Evolutionary conservation across 2,797 vertebrate genomes (phyloP).

Genomic region (Sebastes minor): DNA sequence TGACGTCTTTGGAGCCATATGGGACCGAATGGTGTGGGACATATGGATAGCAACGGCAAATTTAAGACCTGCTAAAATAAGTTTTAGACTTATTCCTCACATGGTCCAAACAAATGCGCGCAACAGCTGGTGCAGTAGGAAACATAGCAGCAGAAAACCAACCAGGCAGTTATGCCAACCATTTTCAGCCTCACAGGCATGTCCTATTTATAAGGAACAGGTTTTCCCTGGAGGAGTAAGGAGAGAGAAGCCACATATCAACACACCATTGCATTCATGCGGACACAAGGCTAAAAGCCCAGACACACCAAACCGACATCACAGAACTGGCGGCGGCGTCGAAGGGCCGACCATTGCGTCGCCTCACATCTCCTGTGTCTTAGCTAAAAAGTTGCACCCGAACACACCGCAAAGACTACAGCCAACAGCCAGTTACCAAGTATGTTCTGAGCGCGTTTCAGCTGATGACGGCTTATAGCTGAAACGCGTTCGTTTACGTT

Average conservation of each 20-base stretch:
- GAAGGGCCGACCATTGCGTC: background rate
- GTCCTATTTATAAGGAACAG: conserved; percentile 62
- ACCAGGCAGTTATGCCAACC: conserved; percentile 45
- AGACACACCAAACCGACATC: background rate
- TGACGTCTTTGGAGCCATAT: conserved; percentile 37
- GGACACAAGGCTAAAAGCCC: background rate
- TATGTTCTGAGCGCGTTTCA: background rate
- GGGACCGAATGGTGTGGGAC: background rate
- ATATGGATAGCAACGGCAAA: conserved; percentile 44
- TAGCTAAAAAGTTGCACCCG: background rate
- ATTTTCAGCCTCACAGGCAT: conserved; percentile 41
- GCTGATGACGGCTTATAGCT: no score
- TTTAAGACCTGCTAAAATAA: conserved; percentile 47
- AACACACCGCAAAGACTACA: background rate
- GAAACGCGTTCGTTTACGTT: no score
- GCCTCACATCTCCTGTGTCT: background rate
- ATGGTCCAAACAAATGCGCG: conserved; percentile 45
- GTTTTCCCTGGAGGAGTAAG: conserved; percentile 27
- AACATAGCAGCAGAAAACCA: conserved; percentile 39
- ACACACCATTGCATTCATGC: conserved; percentile 15
- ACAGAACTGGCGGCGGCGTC: background rate
- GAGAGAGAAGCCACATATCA: conserved; percentile 16
- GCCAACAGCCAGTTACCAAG: background rate
- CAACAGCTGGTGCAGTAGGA: conserved; percentile 50
- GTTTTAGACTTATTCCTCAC: conserved; percentile 51